These are phyloP conservation scores for Helleia helle DNA, from an alignment of 2,888 invertebrate species.

Conservation along the genomic window DNA sequence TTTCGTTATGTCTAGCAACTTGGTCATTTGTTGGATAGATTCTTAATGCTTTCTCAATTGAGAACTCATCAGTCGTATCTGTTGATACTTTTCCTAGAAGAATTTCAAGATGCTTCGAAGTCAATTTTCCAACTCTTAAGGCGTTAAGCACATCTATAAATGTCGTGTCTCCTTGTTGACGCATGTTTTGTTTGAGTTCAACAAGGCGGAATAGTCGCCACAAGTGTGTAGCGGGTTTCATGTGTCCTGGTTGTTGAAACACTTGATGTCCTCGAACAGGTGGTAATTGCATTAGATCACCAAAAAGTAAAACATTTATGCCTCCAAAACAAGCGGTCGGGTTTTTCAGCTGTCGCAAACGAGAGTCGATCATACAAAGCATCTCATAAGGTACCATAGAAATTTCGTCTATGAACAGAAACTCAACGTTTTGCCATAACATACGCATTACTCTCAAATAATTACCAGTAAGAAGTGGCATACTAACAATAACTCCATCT, in stretches of 20 bases:
- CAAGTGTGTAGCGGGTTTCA: constrained; percentile 19
- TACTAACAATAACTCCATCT: constrained; percentile 22
- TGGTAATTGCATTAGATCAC: constrained; percentile 21
- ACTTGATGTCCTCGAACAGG: constrained; percentile 19
- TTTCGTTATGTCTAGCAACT: constrained; percentile 17
- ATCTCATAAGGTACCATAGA: constrained; percentile 30
- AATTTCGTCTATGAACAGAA: constrained; percentile 26
- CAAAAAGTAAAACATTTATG: constrained; percentile 20
- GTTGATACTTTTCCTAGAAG: constrained; percentile 10
- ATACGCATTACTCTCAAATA: constrained; percentile 25
- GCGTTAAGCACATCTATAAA: constrained; percentile 18
- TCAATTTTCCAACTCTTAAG: constrained; percentile 17
- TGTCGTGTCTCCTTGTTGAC: constrained; percentile 17
- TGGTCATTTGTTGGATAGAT: constrained; percentile 19
- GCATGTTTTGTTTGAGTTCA: constrained; percentile 18
- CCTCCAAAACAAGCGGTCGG: constrained; percentile 15
- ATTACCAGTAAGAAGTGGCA: constrained; percentile 23
- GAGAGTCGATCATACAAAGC: constrained; percentile 25
- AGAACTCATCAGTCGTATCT: background rate
- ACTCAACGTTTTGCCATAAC: constrained; percentile 24
- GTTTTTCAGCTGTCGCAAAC: constrained; percentile 22
- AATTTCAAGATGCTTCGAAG: constrained; percentile 12
- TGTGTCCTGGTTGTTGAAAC: constrained; percentile 19
- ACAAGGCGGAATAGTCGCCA: constrained; percentile 16
- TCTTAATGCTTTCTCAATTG: constrained; percentile 13